Percentiles rank a stretch among this genome's conserved stretches.
Evolutionary conservation across 2,113 vertebrate genomes (phyloP).

Genomic region (Engystomops pustulosus): DNA sequence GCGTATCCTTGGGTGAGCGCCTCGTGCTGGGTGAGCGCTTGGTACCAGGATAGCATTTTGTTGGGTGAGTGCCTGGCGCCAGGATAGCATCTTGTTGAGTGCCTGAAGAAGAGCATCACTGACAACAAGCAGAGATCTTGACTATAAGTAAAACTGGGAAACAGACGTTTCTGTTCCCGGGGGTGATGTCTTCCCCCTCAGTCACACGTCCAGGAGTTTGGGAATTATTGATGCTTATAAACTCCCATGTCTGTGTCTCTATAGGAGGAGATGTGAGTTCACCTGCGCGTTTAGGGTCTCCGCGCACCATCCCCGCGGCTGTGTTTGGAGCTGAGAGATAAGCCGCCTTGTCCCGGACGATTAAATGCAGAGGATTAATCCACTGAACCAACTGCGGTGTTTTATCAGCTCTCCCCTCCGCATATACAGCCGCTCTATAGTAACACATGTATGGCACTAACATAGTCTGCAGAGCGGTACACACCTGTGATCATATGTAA

Average conservation of each 20-base stretch:
- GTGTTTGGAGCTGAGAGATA: conserved; percentile 52
- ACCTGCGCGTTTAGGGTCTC: conserved; percentile 3
- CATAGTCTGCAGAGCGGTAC: neutral
- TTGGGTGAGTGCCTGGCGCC: too few relatives aligned
- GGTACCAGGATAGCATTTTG: too few relatives aligned
- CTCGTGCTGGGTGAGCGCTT: too few relatives aligned
- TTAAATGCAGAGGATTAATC: conserved; percentile 58
- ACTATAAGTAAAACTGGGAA: too few relatives aligned
- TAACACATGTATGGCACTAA: neutral
- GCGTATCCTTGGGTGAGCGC: too few relatives aligned
- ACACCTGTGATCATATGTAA: too few relatives aligned
- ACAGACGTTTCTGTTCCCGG: neutral
- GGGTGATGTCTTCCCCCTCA: neutral
- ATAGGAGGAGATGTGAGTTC: neutral
- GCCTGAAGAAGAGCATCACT: too few relatives aligned
- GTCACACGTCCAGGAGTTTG: neutral
- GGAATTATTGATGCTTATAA: neutral
- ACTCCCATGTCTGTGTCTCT: conserved; percentile 3
- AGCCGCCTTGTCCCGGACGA: conserved; percentile 50
- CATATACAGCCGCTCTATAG: neutral
- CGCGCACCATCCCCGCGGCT: conserved; percentile 4
- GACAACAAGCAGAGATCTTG: too few relatives aligned
- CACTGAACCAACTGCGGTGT: conserved; percentile 43
- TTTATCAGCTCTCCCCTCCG: neutral
- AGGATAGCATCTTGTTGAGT: too few relatives aligned